Evolutionary conservation across 2,113 vertebrate species (phyloP).

Genomic region (Anhinga rufa): DNA sequence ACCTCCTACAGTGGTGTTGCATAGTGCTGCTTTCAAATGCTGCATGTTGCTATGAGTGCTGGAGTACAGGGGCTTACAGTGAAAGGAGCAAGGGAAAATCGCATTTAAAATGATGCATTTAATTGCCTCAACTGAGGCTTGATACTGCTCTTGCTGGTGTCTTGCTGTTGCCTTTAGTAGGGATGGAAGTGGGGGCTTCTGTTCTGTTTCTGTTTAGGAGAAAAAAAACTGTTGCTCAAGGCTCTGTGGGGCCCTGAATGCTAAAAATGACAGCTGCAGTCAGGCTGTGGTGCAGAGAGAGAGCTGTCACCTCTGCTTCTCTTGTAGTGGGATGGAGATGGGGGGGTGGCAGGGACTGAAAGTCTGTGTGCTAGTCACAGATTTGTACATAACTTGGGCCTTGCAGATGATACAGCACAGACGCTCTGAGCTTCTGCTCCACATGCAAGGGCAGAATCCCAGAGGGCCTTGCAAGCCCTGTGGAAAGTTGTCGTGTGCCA

Average conservation of each 20-base stretch:
- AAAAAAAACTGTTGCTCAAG: neutral
- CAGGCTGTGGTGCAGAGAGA: neutral
- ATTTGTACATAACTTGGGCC: neutral
- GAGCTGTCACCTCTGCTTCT: neutral
- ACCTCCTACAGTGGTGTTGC: neutral
- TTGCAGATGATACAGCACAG: neutral
- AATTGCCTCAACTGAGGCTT: neutral
- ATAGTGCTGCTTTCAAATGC: neutral
- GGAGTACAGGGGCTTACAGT: neutral
- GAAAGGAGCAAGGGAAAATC: neutral
- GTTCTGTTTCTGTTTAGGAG: neutral
- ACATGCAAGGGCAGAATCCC: neutral
- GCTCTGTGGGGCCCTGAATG: neutral
- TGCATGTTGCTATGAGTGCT: neutral
- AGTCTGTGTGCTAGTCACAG: neutral
- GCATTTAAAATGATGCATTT: neutral
- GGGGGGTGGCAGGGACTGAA: neutral
- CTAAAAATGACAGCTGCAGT: neutral
- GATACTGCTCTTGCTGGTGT: neutral
- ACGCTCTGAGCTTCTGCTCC: neutral
- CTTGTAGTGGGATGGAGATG: neutral
- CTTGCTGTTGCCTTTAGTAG: neutral
- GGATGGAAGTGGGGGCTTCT: neutral
- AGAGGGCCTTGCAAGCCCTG: neutral
- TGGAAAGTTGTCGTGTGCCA: neutral